Conservation (phyloP, 2,888 invertebrate species). For the Gryllus longicercus region DNA sequence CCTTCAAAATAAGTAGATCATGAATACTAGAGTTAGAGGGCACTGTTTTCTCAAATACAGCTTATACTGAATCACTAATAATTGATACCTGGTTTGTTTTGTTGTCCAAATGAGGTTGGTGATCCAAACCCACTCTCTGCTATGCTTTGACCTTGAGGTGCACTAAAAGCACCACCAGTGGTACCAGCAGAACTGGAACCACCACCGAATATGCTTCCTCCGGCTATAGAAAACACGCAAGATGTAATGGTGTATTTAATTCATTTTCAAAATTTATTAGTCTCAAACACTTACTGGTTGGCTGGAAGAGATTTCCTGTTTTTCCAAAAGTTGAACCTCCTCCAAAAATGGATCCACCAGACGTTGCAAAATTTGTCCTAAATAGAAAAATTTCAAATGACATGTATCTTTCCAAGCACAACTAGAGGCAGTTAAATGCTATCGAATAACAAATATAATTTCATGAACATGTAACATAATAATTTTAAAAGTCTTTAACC, state of each 20-base stretch:
- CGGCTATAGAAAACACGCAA: constrained; percentile 21
- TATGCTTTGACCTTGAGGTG: constrained; percentile 43
- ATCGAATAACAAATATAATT: too few relatives aligned
- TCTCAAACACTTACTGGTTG: constrained; percentile 27
- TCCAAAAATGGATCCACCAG: constrained; percentile 32
- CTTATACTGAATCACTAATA: not conserved
- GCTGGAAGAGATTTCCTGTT: constrained; percentile 28
- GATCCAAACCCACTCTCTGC: constrained; percentile 49
- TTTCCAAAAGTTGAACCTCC: constrained; percentile 29
- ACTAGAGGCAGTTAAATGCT: too few relatives aligned
- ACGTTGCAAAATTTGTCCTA: constrained; percentile 30
- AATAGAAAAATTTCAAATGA: not conserved
- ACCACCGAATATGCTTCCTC: constrained; percentile 29
- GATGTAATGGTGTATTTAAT: not conserved
- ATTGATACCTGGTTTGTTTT: not conserved
- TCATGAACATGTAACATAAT: too few relatives aligned
- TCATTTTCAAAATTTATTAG: not conserved
- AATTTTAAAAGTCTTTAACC: too few relatives aligned
- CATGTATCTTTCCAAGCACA: too few relatives aligned
- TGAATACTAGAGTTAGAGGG: not conserved
- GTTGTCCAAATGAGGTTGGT: constrained; percentile 43
- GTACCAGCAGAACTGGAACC: not conserved
- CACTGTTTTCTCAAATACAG: not conserved
- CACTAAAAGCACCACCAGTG: constrained; percentile 45
- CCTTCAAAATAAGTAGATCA: constrained; percentile 21